A percentile compares a stretch with the other conserved stretches of the same genome.
phyloP scores from a whole-genome alignment of 2,797 vertebrate genomes.

The Pyrrhura leucotis region DNA sequence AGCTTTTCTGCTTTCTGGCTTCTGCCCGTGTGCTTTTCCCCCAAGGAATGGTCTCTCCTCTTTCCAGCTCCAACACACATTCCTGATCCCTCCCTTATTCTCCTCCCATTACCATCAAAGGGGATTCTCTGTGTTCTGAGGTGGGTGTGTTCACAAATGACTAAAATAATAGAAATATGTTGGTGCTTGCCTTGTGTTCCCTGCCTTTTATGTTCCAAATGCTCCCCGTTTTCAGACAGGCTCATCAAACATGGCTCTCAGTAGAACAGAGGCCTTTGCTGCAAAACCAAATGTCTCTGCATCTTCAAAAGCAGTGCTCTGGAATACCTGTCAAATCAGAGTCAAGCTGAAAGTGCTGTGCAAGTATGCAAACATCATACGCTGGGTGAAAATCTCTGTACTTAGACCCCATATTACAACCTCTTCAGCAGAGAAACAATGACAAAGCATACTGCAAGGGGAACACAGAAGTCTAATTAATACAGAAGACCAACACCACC shows the following conservation, averaged over 20 bases:
- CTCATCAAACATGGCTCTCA: not conserved
- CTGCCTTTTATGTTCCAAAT: not conserved
- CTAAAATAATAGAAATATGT: not conserved
- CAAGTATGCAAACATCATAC: not conserved
- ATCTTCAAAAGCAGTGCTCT: not conserved
- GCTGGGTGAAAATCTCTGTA: not conserved
- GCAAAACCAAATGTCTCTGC: not conserved
- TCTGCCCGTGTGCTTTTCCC: not conserved
- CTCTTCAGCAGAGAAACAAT: constrained; percentile 31
- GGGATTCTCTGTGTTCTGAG: not conserved
- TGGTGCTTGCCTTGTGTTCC: not conserved
- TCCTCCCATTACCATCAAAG: not conserved
- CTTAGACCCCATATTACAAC: not conserved
- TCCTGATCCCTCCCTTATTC: not conserved
- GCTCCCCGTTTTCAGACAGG: not conserved
- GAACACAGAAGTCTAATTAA: constrained; percentile 58
- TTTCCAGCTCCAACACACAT: not conserved
- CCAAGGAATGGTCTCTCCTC: accelerated
- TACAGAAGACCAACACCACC: constrained; percentile 33
- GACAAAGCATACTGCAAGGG: constrained; percentile 22
- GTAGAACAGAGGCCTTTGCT: not conserved
- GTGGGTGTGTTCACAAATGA: not conserved
- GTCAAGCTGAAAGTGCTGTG: not conserved
- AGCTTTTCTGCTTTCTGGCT: not conserved
- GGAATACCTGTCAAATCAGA: not conserved